Percentiles rank a stretch among this genome's conserved stretches.
These are phyloP conservation scores for Dendrolimus houi DNA, from an alignment of 2,888 invertebrate species.

Conservation along the genomic window DNA sequence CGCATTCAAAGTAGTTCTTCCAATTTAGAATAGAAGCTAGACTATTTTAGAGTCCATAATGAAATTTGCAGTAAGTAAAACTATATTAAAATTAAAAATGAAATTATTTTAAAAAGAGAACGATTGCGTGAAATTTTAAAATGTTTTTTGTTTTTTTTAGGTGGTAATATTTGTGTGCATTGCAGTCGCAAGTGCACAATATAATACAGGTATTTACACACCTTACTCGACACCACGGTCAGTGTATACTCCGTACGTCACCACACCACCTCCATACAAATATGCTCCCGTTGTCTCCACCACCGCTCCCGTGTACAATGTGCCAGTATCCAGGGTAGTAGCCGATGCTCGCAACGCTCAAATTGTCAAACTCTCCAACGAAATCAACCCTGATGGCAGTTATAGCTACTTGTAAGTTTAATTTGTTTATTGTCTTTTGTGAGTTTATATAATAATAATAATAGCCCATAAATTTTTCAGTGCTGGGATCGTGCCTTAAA, in stretches of 20 bases:
- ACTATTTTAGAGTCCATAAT: conserved; percentile 37
- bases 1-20: conserved; percentile 61
- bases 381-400: conserved; percentile 68
- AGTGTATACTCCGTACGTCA: conserved; percentile 5
- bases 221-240: too few species aligned
- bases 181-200: conserved; percentile 22
- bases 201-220: too few species aligned
- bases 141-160: conserved; percentile 17
- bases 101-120: not conserved
- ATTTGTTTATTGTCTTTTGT: not conserved
- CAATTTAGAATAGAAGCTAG: conserved; percentile 35
- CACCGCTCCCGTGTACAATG: conserved; percentile 2
- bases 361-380: conserved; percentile 53
- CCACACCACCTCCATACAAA: conserved; percentile 6
- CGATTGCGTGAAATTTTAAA: not conserved
- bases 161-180: conserved; percentile 37
- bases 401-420: conserved; percentile 70
- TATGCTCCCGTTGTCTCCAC: conserved; percentile 5
- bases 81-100: not conserved
- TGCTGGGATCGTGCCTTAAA: too few species aligned
- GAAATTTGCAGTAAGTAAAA: conserved; percentile 56
- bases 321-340: conserved; percentile 9
- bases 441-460: not conserved
- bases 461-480: not conserved
- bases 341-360: conserved; percentile 32